phyloP scores from a whole-genome alignment of 92 coral and sea anemone genomes.

The Bergia puertoricense region DNA sequence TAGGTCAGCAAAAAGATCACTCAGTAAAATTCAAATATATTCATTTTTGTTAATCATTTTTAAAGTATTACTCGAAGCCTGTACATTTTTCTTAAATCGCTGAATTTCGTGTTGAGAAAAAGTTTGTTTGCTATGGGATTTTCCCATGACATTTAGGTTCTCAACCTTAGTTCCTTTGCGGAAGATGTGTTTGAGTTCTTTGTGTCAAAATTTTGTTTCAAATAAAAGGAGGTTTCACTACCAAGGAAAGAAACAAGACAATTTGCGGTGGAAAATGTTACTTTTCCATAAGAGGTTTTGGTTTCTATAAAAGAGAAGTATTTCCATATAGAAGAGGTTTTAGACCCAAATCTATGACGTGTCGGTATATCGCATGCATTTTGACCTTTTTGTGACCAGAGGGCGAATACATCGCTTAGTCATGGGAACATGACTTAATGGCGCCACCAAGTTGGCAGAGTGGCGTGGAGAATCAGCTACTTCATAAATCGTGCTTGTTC shows the following conservation, averaged over 20 bases:
- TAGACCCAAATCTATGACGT: conserved; percentile 25
- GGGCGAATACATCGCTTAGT: conserved; percentile 34
- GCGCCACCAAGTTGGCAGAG: conserved; percentile 16
- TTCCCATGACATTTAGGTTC: not conserved
- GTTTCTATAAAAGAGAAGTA: conserved; percentile 29
- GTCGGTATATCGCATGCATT: conserved; percentile 3
- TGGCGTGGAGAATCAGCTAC: not conserved
- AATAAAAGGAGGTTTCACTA: not conserved
- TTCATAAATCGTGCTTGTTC: not conserved
- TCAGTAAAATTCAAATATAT: not conserved
- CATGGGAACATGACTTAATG: conserved; percentile 43
- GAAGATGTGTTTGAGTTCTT: not conserved
- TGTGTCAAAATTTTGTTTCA: not conserved
- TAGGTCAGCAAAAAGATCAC: not conserved
- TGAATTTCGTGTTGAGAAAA: not conserved
- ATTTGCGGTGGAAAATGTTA: not conserved
- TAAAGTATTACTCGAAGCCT: not conserved
- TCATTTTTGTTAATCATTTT: not conserved
- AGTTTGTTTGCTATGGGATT: not conserved
- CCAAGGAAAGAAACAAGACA: conserved; percentile 4
- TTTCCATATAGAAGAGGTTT: conserved; percentile 32
- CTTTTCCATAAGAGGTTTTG: conserved; percentile 35
- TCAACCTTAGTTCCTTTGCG: not conserved
- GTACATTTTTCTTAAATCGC: not conserved
- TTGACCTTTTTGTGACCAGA: conserved; percentile 29